A percentile compares a stretch with the other conserved stretches of the same genome.
Conservation (phyloP, 2,113 vertebrate genomes). For the Catharus fuscescens region DNA sequence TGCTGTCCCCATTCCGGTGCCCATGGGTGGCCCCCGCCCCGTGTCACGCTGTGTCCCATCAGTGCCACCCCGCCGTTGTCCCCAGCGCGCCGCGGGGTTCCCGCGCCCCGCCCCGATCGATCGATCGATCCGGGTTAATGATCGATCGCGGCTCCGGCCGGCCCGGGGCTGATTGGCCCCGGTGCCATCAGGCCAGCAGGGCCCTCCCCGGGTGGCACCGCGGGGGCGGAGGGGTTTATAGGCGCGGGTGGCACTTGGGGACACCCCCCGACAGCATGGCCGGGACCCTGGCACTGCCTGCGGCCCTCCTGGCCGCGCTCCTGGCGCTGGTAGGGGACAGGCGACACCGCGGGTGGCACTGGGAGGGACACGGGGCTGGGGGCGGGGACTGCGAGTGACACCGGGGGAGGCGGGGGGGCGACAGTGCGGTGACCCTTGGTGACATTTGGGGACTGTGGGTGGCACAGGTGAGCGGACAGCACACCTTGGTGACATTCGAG, state of each 20-base stretch:
- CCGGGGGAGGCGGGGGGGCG: not conserved
- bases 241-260: not conserved
- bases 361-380: not conserved
- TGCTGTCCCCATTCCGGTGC: too few species aligned
- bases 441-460: too few species aligned
- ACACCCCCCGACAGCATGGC: not conserved
- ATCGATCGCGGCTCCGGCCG: not conserved
- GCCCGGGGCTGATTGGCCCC: not conserved
- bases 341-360: not conserved
- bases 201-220: not conserved
- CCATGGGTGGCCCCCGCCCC: too few species aligned
- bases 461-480: too few species aligned
- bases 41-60: too few species aligned
- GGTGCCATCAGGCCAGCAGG: not conserved
- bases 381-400: not conserved
- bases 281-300: not conserved
- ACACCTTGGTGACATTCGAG: not conserved
- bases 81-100: too few species aligned
- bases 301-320: not conserved
- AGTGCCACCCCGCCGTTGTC: too few species aligned
- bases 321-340: not conserved
- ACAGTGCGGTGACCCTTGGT: too few species aligned
- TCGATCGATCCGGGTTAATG: not conserved
- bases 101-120: not conserved
- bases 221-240: not conserved